Percentiles rank a stretch among this genome's conserved stretches.
Evolutionary conservation across 2,888 invertebrate species (phyloP).

Genomic region (Apantesis nais): DNA sequence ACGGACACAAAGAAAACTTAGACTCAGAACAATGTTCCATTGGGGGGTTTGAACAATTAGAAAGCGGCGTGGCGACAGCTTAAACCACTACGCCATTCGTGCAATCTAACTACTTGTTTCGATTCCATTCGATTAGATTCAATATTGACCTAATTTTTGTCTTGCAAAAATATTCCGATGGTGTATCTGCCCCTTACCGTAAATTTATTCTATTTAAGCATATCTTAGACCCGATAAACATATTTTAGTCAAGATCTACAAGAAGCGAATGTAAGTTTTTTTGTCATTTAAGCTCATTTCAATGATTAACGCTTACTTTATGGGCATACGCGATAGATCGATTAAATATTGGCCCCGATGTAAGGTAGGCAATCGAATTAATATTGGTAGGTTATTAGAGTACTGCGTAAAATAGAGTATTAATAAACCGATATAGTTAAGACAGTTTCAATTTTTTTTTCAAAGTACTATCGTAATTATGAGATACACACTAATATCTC

Average conservation of each 20-base stretch:
- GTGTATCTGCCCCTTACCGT: neutral
- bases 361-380: conserved; percentile 55
- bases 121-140: too few relatives aligned
- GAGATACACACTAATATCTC: too few relatives aligned
- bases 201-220: neutral
- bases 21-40: too few relatives aligned
- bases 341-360: conserved; percentile 52
- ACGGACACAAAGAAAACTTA: too few relatives aligned
- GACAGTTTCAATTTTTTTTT: too few relatives aligned
- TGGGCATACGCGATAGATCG: conserved; percentile 49
- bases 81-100: too few relatives aligned
- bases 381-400: conserved; percentile 43
- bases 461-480: too few relatives aligned
- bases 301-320: conserved; percentile 20
- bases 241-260: neutral
- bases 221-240: neutral
- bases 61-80: too few relatives aligned
- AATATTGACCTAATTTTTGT: neutral
- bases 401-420: neutral
- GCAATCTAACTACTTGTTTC: too few relatives aligned
- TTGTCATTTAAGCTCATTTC: neutral
- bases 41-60: too few relatives aligned
- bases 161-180: neutral
- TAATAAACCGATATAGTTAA: too few relatives aligned
- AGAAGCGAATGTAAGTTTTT: neutral